Evolutionary conservation across 2,113 vertebrate genomes (phyloP).

Genomic region (Lampris incognitus): DNA sequence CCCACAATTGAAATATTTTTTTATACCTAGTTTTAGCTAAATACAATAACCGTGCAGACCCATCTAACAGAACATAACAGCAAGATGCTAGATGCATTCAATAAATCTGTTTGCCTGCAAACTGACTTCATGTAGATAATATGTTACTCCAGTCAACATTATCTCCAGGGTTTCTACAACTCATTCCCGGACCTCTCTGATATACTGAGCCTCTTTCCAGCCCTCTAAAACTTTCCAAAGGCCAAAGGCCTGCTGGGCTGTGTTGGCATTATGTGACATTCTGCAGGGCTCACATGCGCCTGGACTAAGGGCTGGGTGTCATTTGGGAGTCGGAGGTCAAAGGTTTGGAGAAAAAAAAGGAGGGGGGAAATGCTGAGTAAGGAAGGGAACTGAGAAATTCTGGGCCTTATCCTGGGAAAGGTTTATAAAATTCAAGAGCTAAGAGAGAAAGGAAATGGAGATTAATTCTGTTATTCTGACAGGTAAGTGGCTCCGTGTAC

Average conservation of each 20-base stretch:
- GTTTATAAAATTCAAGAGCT: background rate
- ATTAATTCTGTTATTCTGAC: background rate
- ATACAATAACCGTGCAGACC: too few species aligned
- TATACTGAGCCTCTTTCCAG: slow-evolving; percentile 2
- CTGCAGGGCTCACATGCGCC: slow-evolving; percentile 19
- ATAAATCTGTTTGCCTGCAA: background rate
- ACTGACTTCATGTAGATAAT: background rate
- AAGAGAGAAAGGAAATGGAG: background rate
- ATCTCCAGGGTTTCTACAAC: background rate
- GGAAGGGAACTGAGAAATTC: background rate
- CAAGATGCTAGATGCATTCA: background rate
- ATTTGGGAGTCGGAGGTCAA: slow-evolving; percentile 27
- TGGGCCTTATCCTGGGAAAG: slow-evolving; percentile 11
- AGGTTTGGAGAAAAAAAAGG: background rate
- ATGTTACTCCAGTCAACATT: background rate
- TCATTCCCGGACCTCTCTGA: slow-evolving; percentile 21
- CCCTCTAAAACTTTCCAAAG: background rate
- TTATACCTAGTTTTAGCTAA: too few species aligned
- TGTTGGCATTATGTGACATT: slow-evolving; percentile 10
- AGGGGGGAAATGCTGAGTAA: background rate
- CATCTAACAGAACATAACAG: background rate
- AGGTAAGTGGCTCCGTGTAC: background rate
- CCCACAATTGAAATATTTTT: too few species aligned
- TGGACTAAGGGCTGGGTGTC: background rate
- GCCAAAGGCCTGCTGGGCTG: background rate